Percentiles rank a stretch among this genome's conserved stretches.
phyloP scores from a whole-genome alignment of 2,113 vertebrate species.

The Noctilio leporinus region DNA sequence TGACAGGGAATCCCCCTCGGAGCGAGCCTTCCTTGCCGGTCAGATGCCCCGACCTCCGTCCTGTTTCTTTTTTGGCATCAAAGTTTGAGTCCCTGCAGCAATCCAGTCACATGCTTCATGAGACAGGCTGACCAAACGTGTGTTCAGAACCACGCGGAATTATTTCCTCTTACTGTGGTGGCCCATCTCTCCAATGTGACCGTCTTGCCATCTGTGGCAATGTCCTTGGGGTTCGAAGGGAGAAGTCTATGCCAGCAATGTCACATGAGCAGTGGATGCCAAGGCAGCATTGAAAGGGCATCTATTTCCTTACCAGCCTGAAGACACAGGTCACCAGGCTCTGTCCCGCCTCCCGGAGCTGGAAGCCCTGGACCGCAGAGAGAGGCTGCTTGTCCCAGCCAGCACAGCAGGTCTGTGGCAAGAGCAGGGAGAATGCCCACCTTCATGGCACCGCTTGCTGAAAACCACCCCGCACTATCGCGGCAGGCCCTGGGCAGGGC shows the following conservation, averaged over 20 bases:
- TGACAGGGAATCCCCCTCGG: background rate
- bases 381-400: background rate
- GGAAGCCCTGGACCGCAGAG: background rate
- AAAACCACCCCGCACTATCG: background rate
- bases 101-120: rapidly evolving
- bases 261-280: background rate
- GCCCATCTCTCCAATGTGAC: background rate
- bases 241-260: background rate
- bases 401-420: background rate
- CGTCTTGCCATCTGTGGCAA: background rate
- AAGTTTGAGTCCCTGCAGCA: background rate
- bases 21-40: background rate
- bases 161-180: background rate
- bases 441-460: rapidly evolving
- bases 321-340: background rate
- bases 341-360: background rate
- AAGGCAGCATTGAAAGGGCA: background rate
- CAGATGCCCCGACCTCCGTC: background rate
- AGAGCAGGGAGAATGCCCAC: background rate
- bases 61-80: background rate
- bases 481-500: background rate
- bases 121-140: background rate
- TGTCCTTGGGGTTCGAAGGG: background rate
- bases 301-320: background rate
- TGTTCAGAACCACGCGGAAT: background rate